Evolutionary conservation across 1,140 invertebrate species (phyloP), one percentile per base, ranked within the genome.

Genomic region (Pogonomyrmex californicus): DNA sequence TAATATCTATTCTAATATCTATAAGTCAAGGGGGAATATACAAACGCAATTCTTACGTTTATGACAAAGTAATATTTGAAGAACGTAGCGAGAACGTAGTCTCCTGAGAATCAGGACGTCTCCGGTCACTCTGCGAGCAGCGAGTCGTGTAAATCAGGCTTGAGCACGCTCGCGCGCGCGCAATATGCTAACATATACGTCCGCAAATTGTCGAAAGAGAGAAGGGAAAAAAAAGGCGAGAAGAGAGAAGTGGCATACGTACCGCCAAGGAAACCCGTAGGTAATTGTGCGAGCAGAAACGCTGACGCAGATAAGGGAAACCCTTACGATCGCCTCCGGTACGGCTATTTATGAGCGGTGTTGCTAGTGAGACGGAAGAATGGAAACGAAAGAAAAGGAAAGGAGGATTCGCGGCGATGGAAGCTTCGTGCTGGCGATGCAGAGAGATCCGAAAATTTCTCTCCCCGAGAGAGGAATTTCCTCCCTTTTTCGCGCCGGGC

Each of bases 241-340:
- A 10, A 54, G 6, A 58, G 77, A 17, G 47, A 51, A 68, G 49
- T 38, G 33, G 79, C 54, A 44, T 76, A 47, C 54, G 56, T 86
- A 82, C 36, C 49, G 77, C 73, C 58, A 82, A 85, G 88, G 76
- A 90, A 90, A 90, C 86, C 76, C 88, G 85, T 86, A 85, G 89
- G 88, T 90, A 90, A 90, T 90, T 88, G 89, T 73, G 88, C 88
- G 88, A 87, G 79, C 86, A 77, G 89, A 90, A 90, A 90, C 81
- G 89, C 89, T 90, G 89, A 90, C 89, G 89, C 70, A 66, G 89
- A 90, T 90, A 90, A 90, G 89, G 86, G 86, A 90, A 90, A 90
- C 89, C 89, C 89, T 90, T 90, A 90, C 79, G 88, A 90, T 56
- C 86, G 88, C 70, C 76, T 76, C 70, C 65, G 81, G 68, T 58